Base-by-base conservation (phyloP, 2,888 invertebrate genomes). In the Euplagia quadripunctaria region DNA sequence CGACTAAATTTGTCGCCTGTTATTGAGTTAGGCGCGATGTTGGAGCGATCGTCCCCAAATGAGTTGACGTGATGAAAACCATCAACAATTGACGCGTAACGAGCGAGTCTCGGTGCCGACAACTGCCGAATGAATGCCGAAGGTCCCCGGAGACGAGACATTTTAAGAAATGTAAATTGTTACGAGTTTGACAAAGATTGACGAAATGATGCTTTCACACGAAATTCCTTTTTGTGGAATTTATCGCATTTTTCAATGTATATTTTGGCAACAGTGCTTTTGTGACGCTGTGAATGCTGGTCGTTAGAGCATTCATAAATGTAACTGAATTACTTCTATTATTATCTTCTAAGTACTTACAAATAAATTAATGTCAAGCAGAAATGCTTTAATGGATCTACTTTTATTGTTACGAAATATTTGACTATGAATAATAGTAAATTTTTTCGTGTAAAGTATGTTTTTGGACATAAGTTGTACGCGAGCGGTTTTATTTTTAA, bases 1-100 rank as follows among this genome's bases (percentile, higher is more conserved):
- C 82, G 77, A 84, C 83, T 87, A 85, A 89, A 90, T 89, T 89
- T 88, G 91, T 91, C 89, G 85, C 86, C 84, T 73, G 76, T 73
- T 85, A 85, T 83, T 85, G 85, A 86, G 87, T 87, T 85, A 85
- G 75, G 73, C 79, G 82, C 73, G 78, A 78, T 82, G 77, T 71
- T 79, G 78, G 79, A 70, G 76, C 74, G 75, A 82, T 85, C 78
- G 76, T 74, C 76, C 81, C 79, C 80, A 82, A 79, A 82, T 84
- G 83, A 85, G 81, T 80, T 72, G 81, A 75, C 79, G 81, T 78
- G 73, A 80, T 86, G 87, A 88, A 87, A 87, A 85, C 83, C 80
- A 87, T 88, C 87, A 79, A 82, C 86, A 84, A 85, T 86, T 79
- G 88, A 81, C 80, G 75, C 76, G 78, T 82, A 82, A 84, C 80